These are phyloP conservation scores for Stenolophus ochropezus DNA, from an alignment of 2,888 invertebrate species.

Conservation along the genomic window DNA sequence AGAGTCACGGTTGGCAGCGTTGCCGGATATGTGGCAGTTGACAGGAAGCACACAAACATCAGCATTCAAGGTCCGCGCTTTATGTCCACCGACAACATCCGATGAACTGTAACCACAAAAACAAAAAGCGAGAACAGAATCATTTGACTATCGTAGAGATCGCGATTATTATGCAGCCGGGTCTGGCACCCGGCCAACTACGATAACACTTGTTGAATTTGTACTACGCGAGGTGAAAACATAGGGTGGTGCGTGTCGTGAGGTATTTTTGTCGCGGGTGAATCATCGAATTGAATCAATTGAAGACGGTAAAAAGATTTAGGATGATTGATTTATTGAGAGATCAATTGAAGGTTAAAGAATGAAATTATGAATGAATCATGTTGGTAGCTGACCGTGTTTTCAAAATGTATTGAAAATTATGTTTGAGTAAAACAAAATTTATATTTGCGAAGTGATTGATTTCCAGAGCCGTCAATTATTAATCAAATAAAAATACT, in stretches of 20 bases:
- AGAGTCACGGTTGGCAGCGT: slow-evolving; percentile 12
- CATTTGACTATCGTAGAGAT: background rate
- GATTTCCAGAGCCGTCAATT: too few species aligned
- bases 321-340: slow-evolving; percentile 26
- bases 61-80: slow-evolving; percentile 22
- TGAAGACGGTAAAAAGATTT: background rate
- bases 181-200: slow-evolving; percentile 43
- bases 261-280: slow-evolving; percentile 24
- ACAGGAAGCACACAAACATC: slow-evolving; percentile 34
- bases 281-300: slow-evolving; percentile 33
- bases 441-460: too few species aligned
- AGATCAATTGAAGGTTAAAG: slow-evolving; percentile 21
- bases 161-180: slow-evolving; percentile 18
- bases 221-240: slow-evolving; percentile 40
- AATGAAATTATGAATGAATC: background rate
- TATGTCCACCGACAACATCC: slow-evolving; percentile 11
- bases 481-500: too few species aligned
- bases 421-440: too few species aligned
- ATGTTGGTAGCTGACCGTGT: background rate
- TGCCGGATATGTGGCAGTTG: slow-evolving; percentile 7
- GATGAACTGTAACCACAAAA: slow-evolving; percentile 31
- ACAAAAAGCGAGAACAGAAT: background rate
- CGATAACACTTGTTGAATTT: slow-evolving; percentile 58
- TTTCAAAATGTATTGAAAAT: too few species aligned
- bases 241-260: slow-evolving; percentile 7